Evolutionary conservation across 2,797 vertebrate species (phyloP).

Genomic region (Parotocinclus haroldoi): DNA sequence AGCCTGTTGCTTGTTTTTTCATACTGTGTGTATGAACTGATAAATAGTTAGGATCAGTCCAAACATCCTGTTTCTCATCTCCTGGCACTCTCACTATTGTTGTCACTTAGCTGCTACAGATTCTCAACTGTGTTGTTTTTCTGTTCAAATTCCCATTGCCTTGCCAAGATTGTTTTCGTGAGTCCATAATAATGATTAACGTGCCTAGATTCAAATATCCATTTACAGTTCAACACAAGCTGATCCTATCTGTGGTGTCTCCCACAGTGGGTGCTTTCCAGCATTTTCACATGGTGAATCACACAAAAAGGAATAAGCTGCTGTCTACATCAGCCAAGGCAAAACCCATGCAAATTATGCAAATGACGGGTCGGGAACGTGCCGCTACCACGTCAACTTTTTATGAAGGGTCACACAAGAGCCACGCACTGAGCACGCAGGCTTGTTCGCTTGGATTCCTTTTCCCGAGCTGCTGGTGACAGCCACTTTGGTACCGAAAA

Average conservation of each 20-base stretch:
- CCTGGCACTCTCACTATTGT: background rate
- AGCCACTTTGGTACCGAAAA: conserved; percentile 31
- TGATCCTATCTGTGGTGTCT: conserved; percentile 6
- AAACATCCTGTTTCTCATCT: too few relatives aligned
- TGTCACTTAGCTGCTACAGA: background rate
- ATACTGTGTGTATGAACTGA: too few relatives aligned
- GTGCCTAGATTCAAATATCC: conserved; percentile 16
- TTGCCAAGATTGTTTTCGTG: background rate
- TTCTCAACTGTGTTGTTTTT: background rate
- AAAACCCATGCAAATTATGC: conserved; percentile 60
- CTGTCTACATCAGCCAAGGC: conserved; percentile 33
- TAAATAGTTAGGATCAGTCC: too few relatives aligned
- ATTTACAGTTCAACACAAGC: conserved; percentile 7
- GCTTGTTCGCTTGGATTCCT: conserved; percentile 31
- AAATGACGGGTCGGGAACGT: conserved; percentile 49
- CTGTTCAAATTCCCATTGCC: conserved; percentile 3
- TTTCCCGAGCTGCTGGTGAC: conserved; percentile 41
- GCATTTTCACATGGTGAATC: conserved; percentile 36
- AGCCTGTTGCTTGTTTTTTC: too few relatives aligned
- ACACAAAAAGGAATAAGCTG: conserved; percentile 25
- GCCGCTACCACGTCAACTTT: conserved; percentile 44
- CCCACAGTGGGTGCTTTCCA: conserved; percentile 28
- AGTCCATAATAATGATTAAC: conserved; percentile 3
- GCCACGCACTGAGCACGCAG: conserved; percentile 23
- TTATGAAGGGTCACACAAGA: conserved; percentile 45